These are phyloP conservation scores for Trachelus troglodyta DNA, from an alignment of 2,888 invertebrate genomes.

Conservation along the genomic window DNA sequence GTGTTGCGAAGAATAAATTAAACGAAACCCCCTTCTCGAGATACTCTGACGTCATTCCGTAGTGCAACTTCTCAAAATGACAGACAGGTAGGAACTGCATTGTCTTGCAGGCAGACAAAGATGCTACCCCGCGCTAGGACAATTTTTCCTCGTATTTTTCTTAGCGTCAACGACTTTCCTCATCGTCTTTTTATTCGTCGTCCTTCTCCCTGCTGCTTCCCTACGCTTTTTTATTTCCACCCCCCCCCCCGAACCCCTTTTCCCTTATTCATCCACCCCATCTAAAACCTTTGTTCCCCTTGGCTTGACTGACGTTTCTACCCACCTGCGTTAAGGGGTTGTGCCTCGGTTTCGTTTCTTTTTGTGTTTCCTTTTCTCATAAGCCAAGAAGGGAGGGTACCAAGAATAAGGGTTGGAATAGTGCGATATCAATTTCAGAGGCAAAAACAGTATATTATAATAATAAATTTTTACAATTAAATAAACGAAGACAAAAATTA, in stretches of 20 bases:
- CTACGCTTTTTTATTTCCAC: background rate
- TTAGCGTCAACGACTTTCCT: background rate
- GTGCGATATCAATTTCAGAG: background rate
- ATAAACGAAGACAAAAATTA: background rate
- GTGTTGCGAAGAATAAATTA: background rate
- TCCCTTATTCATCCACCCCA: background rate
- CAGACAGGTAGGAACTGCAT: slow-evolving; percentile 44
- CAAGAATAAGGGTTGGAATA: background rate
- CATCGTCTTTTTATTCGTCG: background rate
- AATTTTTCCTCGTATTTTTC: background rate
- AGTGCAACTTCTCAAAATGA: slow-evolving; percentile 43
- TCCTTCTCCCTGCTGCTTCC: background rate
- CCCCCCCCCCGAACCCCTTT: background rate
- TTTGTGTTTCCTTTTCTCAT: background rate
- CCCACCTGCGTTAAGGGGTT: background rate
- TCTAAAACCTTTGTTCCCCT: background rate
- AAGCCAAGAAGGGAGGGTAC: background rate
- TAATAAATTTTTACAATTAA: background rate
- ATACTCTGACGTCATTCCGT: slow-evolving; percentile 36
- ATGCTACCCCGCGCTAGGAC: background rate
- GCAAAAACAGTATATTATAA: background rate
- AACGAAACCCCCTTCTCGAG: background rate
- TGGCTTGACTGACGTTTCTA: background rate
- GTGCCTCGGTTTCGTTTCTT: background rate
- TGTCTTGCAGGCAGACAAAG: slow-evolving; percentile 29